Conservation (phyloP, 64 coral and sea anemone genomes). For the Montipora efflorescens region DNA sequence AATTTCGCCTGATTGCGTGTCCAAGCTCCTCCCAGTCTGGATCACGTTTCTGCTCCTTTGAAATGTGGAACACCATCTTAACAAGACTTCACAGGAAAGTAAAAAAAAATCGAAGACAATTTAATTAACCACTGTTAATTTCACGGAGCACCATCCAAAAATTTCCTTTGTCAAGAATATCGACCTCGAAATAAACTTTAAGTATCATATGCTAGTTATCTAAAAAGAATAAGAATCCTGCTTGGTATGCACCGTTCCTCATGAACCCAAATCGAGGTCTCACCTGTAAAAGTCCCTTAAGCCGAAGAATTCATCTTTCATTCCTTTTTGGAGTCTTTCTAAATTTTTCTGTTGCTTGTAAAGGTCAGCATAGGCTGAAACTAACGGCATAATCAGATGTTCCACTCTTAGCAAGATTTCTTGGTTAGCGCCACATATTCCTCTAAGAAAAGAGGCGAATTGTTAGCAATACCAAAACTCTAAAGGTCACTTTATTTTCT, state of each 20-base stretch:
- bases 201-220: background rate
- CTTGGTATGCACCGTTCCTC: background rate
- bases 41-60: background rate
- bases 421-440: constrained; percentile 40
- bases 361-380: constrained; percentile 17
- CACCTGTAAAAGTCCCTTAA: constrained; percentile 73
- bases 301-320: constrained; percentile 70
- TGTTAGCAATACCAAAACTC: background rate
- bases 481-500: too few species aligned
- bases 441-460: background rate
- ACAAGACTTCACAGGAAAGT: constrained; percentile 11
- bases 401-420: constrained; percentile 6
- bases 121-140: too few species aligned
- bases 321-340: constrained; percentile 1
- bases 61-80: constrained; percentile 35
- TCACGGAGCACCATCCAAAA: too few species aligned
- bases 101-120: background rate
- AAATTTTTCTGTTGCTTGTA: constrained; percentile 50
- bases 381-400: constrained; percentile 26
- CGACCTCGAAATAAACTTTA: too few species aligned
- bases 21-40: constrained; percentile 57
- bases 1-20: constrained; percentile 51
- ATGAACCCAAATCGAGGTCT: background rate
- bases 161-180: too few species aligned
- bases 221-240: background rate